A percentile compares a stretch with the other conserved stretches of the same genome.
These are phyloP conservation scores for Heliocidaris erythrogramma DNA, from an alignment of 35 echinoderm and acorn worm species.

Conservation along the genomic window DNA sequence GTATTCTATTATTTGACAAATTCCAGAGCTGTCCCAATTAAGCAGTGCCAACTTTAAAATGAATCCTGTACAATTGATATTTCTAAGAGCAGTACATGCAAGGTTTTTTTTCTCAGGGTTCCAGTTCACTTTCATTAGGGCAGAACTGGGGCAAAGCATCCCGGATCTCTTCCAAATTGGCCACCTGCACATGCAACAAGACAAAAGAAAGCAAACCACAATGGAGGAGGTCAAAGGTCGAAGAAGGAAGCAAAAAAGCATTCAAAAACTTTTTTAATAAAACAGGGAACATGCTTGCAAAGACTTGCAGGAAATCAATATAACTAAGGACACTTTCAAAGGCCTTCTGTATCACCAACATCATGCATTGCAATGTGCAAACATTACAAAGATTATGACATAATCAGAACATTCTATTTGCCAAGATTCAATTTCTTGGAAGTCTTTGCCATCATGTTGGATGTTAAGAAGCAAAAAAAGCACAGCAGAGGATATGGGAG, in stretches of 20 bases:
- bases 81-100: neutral
- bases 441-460: neutral
- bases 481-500: neutral
- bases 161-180: conserved; percentile 66
- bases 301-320: neutral
- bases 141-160: conserved; percentile 80
- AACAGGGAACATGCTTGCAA: neutral
- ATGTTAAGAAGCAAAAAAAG: neutral
- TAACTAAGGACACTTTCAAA: neutral
- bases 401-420: neutral
- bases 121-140: conserved; percentile 44
- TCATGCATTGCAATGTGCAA: too few species aligned
- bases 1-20: too few species aligned
- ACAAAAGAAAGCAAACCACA: conserved; percentile 13
- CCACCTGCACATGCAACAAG: conserved; percentile 41
- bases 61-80: neutral
- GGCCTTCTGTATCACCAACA: neutral
- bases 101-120: conserved; percentile 32
- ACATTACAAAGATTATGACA: neutral
- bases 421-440: neutral
- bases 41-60: neutral
- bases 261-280: neutral
- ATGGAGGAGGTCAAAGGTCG: neutral
- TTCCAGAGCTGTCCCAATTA: neutral
- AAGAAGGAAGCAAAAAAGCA: neutral